Conservation (phyloP, 2,113 vertebrate genomes). For the Lota lota region DNA sequence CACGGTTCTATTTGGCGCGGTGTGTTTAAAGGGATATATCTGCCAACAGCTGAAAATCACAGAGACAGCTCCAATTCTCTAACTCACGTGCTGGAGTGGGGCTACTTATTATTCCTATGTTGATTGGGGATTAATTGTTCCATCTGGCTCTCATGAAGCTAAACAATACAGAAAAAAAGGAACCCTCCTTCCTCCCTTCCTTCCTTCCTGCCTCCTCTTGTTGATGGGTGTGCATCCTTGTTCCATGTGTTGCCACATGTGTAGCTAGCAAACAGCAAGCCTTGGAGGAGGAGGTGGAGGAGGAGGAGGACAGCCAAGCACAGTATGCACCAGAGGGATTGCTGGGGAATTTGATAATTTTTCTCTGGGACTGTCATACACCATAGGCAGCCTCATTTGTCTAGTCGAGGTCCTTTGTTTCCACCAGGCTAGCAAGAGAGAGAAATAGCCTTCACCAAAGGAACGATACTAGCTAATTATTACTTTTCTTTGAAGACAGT, state of each 20-base stretch:
- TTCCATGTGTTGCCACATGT: no score
- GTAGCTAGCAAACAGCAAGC: no score
- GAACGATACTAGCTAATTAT: conserved; percentile 45
- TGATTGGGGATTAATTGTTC: conserved; percentile 84
- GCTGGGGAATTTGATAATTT: conserved; percentile 69
- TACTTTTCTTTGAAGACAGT: conserved; percentile 44
- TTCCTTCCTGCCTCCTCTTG: conserved; percentile 51
- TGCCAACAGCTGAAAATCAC: conserved; percentile 17
- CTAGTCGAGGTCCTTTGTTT: conserved; percentile 70
- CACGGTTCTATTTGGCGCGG: conserved; percentile 7
- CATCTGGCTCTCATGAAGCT: conserved; percentile 78
- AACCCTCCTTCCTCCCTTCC: conserved; percentile 19
- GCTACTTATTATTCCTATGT: conserved; percentile 74
- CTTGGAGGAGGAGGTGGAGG: conserved; percentile 8
- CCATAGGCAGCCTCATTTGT: conserved; percentile 71
- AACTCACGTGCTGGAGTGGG: neutral
- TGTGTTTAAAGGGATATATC: conserved; percentile 38
- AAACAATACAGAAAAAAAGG: conserved; percentile 34
- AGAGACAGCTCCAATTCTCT: no score
- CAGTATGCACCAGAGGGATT: conserved; percentile 53
- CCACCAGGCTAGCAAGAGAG: conserved; percentile 33
- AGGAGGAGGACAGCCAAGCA: conserved; percentile 35
- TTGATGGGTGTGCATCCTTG: conserved; percentile 16
- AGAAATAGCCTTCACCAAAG: conserved; percentile 5
- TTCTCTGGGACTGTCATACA: conserved; percentile 68